These are phyloP conservation scores for Epirrhoe tristata DNA, from an alignment of 2,888 invertebrate genomes.

Conservation along the genomic window DNA sequence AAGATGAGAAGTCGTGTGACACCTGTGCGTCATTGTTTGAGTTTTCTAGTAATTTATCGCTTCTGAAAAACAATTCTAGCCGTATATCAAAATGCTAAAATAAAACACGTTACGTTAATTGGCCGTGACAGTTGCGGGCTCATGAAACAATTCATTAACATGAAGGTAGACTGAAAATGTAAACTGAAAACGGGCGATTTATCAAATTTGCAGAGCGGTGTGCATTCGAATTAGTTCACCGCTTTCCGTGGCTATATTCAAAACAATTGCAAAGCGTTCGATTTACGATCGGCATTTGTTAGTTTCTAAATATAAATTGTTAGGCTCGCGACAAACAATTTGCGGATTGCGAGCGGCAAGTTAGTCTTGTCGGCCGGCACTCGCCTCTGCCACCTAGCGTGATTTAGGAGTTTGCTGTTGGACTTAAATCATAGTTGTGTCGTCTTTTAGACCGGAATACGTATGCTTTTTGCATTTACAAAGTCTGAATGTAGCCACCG, in stretches of 20 bases:
- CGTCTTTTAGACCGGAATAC: constrained; percentile 67
- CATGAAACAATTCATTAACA: constrained; percentile 60
- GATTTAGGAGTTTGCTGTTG: constrained; percentile 75
- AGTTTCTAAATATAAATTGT: constrained; percentile 82
- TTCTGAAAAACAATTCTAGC: constrained; percentile 40
- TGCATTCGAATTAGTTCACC: constrained; percentile 62
- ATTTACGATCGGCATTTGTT: constrained; percentile 81
- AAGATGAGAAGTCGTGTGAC: constrained; percentile 47
- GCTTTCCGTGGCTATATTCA: constrained; percentile 74
- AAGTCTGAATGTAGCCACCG: constrained; percentile 62
- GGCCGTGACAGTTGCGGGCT: constrained; percentile 43
- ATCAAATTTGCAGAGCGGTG: constrained; percentile 69
- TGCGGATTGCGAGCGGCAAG: constrained; percentile 78
- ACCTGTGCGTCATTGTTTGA: constrained; percentile 58
- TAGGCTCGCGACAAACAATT: constrained; percentile 82
- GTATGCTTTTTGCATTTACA: constrained; percentile 69
- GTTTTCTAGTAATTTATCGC: constrained; percentile 51
- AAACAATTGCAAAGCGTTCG: constrained; percentile 79
- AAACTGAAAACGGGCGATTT: constrained; percentile 61
- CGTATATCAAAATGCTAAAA: constrained; percentile 49
- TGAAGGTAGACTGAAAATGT: constrained; percentile 55
- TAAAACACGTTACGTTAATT: constrained; percentile 47
- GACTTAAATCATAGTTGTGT: constrained; percentile 78
- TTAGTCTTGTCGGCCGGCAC: constrained; percentile 67
- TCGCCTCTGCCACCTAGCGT: constrained; percentile 74